Base-by-base conservation (phyloP, 2,888 invertebrate species). In the Acanthococcus lagerstroemiae region DNA sequence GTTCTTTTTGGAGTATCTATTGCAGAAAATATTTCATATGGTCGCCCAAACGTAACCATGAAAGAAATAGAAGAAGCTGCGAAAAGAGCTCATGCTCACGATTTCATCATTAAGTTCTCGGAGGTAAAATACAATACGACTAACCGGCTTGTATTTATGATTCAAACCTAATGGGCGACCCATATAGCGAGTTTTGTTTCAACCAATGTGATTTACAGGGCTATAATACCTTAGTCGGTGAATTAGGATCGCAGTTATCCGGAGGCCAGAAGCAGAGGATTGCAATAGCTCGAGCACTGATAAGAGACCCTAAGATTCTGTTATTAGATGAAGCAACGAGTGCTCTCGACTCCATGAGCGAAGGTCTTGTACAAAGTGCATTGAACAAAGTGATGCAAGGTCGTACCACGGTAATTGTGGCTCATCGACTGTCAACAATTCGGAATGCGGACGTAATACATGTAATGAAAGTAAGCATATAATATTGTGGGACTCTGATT, bases 261-360 rank as follows among this genome's bases (percentile, higher is more conserved):
- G 92, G 92, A n/a, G n/a, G n/a, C n/a, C n/a, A n/a, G n/a, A n/a
- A n/a, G n/a, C n/a, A n/a, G n/a, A n/a, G n/a, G n/a, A n/a, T 93
- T 54, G 93, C 93, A 1, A 93, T 94, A 71, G 94, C 94, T 0
- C 80, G 94, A 67, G 92, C 93, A 0, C 77, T 94, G 12, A 82
- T 94, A 1, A 80, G 88, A 45, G 82, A 89, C 73, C 93, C 93
- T 0, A 82, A 82, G 67, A 87, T 94, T 69, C 77, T 90, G 25
- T 77, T 90, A 1, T 75, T 90, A 19, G 93, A n/a, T n/a, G n/a
- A n/a, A n/a, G n/a, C n/a, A n/a, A n/a, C n/a, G n/a, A n/a, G n/a
- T n/a, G n/a, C n/a, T 0, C 79, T 93, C 19, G 93, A 93, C 74
- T 87, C 87, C 0, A 83, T 86, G 22, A 91, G 90, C 69, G 95